phyloP scores from a whole-genome alignment of 2,888 invertebrate species.

The Erebia epiphron region DNA sequence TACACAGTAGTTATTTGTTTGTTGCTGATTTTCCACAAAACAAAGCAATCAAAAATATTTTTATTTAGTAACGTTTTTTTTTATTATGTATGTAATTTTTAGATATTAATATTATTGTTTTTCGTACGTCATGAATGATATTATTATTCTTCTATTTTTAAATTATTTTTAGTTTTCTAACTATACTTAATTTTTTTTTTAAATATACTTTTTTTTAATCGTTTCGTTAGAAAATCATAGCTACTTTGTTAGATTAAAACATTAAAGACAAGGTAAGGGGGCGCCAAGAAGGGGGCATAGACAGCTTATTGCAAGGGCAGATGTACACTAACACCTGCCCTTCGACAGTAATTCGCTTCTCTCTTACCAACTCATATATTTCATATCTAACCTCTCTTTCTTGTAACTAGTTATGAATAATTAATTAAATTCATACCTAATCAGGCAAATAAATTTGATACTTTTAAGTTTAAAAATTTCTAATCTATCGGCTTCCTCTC shows the following conservation, averaged over 20 bases:
- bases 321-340: constrained; percentile 72
- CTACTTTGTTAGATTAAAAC: constrained; percentile 26
- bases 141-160: too few species aligned
- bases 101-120: too few species aligned
- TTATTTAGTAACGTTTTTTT: too few species aligned
- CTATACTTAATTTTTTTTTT: too few species aligned
- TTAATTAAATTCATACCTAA: constrained; percentile 46
- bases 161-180: too few species aligned
- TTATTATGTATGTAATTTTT: too few species aligned
- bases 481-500: constrained; percentile 30
- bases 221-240: constrained; percentile 17
- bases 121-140: too few species aligned
- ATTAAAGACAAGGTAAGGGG: constrained; percentile 46
- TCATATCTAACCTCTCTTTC: constrained; percentile 48
- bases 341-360: constrained; percentile 55
- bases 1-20: neutral
- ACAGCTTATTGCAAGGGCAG: constrained; percentile 62
- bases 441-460: constrained; percentile 44
- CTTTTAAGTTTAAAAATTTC: constrained; percentile 35
- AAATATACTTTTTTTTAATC: too few species aligned
- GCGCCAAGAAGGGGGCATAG: constrained; percentile 51
- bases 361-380: constrained; percentile 51
- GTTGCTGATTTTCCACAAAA: neutral
- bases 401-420: constrained; percentile 48
- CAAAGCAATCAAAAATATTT: too few species aligned